Conservation (phyloP, 2,797 vertebrate genomes). For the Molossus alvarezi region DNA sequence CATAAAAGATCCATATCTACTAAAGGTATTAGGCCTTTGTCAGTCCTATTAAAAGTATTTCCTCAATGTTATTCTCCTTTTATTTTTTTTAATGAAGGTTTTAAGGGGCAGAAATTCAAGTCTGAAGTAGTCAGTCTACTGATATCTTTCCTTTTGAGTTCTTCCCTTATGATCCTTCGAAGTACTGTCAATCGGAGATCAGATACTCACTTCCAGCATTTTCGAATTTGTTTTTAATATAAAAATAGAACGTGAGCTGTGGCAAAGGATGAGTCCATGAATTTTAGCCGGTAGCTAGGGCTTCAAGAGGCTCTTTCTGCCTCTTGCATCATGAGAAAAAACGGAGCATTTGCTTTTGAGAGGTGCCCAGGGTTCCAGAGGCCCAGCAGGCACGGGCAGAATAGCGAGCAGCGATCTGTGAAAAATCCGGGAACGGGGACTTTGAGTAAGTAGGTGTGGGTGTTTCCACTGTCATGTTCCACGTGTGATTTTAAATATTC, state of each 20-base stretch:
- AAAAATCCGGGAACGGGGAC: background rate
- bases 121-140: background rate
- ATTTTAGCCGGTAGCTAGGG: slow-evolving; percentile 24
- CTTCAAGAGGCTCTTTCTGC: slow-evolving; percentile 52
- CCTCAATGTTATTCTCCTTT: slow-evolving; percentile 69
- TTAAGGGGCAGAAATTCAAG: background rate
- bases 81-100: slow-evolving; percentile 76
- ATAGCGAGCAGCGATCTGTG: background rate
- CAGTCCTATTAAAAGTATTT: slow-evolving; percentile 64
- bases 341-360: background rate
- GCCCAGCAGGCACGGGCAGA: background rate
- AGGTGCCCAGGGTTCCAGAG: background rate
- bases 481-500: background rate
- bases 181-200: slow-evolving; percentile 34
- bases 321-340: slow-evolving; percentile 73
- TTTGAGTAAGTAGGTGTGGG: background rate
- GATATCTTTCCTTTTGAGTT: background rate
- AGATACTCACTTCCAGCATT: slow-evolving; percentile 36
- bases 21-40: slow-evolving; percentile 71
- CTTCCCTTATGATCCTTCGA: slow-evolving; percentile 62
- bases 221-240: slow-evolving; percentile 14
- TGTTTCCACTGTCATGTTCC: background rate
- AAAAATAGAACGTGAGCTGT: background rate
- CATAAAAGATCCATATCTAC: slow-evolving; percentile 67
- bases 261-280: background rate